These are phyloP conservation scores for Phoxinus phoxinus DNA, from an alignment of 2,113 vertebrate species.

Conservation along the genomic window DNA sequence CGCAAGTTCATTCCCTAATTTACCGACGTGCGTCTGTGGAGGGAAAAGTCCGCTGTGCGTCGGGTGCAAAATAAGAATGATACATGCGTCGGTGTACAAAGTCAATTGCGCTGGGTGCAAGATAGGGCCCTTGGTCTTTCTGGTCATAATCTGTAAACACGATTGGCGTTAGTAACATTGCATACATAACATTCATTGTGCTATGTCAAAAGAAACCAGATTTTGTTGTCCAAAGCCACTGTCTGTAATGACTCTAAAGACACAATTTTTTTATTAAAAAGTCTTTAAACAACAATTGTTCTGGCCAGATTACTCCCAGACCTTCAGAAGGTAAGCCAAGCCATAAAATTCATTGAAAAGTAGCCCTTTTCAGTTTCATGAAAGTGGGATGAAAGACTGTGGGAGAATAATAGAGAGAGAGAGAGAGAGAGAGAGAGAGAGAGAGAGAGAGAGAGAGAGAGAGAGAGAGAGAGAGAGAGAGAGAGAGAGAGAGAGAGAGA, in stretches of 20 bases:
- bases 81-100: no score
- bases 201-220: neutral
- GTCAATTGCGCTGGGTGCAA: no score
- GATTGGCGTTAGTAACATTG: neutral
- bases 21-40: no score
- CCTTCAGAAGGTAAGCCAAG: conserved; percentile 25
- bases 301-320: conserved; percentile 47
- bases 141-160: neutral
- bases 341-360: conserved; percentile 16
- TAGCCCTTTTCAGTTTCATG: conserved; percentile 36
- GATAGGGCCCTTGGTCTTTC: no score
- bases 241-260: conserved; percentile 40
- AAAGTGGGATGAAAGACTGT: neutral
- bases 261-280: no score
- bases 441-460: conserved; percentile 54
- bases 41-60: no score
- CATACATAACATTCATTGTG: neutral
- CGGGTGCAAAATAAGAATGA: no score
- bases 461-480: conserved; percentile 51
- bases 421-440: conserved; percentile 18
- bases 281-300: conserved; percentile 27
- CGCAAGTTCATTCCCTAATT: no score
- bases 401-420: conserved; percentile 15
- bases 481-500: conserved; percentile 32
- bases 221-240: neutral